Evolutionary conservation across 1,140 invertebrate genomes (phyloP).

Genomic region (Acromyrmex charruanus): DNA sequence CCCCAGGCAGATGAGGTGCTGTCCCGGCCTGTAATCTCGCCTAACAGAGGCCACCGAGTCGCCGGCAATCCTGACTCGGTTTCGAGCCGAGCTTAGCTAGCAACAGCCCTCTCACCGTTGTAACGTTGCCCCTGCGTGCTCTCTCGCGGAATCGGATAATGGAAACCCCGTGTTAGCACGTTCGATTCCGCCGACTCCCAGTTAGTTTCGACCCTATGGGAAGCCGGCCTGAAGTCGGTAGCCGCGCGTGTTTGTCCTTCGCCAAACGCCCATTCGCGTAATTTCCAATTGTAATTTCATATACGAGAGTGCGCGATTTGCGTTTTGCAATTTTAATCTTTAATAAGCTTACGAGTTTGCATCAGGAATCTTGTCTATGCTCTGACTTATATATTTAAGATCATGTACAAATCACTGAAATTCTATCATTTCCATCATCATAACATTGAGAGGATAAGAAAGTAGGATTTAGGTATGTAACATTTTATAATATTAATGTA

Average conservation of each 20-base stretch:
- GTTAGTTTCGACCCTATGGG: slow-evolving; percentile 50
- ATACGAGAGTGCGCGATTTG: slow-evolving; percentile 30
- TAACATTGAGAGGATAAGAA: too few species aligned
- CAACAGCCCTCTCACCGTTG: slow-evolving; percentile 67
- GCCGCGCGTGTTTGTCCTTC: slow-evolving; percentile 41
- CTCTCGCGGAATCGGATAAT: slow-evolving; percentile 66
- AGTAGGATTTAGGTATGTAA: too few species aligned
- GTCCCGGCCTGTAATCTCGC: slow-evolving; percentile 81
- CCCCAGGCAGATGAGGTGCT: slow-evolving; percentile 81
- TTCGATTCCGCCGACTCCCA: slow-evolving; percentile 62
- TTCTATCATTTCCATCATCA: not conserved
- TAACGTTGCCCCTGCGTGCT: slow-evolving; percentile 30
- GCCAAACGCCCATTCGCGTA: slow-evolving; percentile 44
- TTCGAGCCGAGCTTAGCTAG: slow-evolving; percentile 60
- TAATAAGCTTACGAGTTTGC: slow-evolving; percentile 25
- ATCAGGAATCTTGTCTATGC: not conserved
- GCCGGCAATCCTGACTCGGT: slow-evolving; percentile 75
- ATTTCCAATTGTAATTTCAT: slow-evolving; percentile 62
- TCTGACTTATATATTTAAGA: not conserved
- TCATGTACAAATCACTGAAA: not conserved
- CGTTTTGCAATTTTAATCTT: slow-evolving; percentile 52
- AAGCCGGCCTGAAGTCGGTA: slow-evolving; percentile 51
- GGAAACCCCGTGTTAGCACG: slow-evolving; percentile 74
- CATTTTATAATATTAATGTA: too few species aligned
- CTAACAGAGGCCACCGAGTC: slow-evolving; percentile 76